phyloP scores from a whole-genome alignment of 2,888 invertebrate genomes.

The Parnassius glacialis region DNA sequence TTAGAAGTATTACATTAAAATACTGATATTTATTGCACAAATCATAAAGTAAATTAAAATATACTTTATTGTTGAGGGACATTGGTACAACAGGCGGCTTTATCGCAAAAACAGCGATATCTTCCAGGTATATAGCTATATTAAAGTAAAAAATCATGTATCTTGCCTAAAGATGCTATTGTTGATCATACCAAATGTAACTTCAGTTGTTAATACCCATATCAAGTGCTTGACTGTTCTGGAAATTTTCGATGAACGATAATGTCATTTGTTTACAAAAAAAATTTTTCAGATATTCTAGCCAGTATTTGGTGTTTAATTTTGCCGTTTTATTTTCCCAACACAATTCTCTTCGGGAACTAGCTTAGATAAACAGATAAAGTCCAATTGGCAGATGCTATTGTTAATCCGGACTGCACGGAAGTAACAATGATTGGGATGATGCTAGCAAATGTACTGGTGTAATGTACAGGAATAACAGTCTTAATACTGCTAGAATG shows the following conservation, averaged over 20 bases:
- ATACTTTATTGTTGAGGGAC: too few species aligned
- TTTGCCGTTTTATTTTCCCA: conserved; percentile 1
- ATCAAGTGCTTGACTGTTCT: background rate
- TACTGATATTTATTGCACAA: too few species aligned
- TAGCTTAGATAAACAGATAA: conserved; percentile 12
- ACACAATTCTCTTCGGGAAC: background rate
- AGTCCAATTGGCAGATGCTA: conserved; percentile 16
- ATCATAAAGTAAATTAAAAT: too few species aligned
- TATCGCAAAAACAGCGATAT: too few species aligned
- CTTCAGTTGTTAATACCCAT: background rate
- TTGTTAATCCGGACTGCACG: conserved; percentile 14
- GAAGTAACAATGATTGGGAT: conserved; percentile 17
- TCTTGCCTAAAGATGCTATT: background rate
- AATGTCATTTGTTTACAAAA: background rate
- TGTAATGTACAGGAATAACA: background rate
- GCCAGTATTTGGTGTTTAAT: too few species aligned
- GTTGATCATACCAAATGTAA: background rate
- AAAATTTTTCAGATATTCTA: too few species aligned
- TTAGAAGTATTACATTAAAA: too few species aligned
- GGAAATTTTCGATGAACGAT: background rate
- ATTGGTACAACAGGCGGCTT: too few species aligned
- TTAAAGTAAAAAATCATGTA: too few species aligned
- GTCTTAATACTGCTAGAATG: background rate
- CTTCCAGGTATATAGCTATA: too few species aligned
- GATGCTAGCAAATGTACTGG: background rate